Percentiles rank a stretch among this genome's conserved stretches.
Evolutionary conservation across 2,113 vertebrate genomes (phyloP).

Genomic region (Nymphicus hollandicus): DNA sequence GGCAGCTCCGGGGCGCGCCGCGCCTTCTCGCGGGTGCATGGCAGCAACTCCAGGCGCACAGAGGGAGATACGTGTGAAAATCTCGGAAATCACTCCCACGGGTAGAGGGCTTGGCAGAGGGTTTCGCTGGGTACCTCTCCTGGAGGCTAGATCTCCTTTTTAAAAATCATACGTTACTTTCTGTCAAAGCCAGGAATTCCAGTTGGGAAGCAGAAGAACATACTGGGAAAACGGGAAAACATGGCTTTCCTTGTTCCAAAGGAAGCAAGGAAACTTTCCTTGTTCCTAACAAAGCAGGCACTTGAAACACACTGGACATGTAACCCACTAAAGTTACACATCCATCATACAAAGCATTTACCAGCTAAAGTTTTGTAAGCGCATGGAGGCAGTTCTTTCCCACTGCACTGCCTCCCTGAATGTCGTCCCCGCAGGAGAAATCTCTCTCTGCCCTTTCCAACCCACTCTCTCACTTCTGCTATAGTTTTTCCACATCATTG

Average conservation of each 20-base stretch:
- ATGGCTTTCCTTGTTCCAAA: background rate
- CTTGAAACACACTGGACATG: background rate
- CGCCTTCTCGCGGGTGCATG: background rate
- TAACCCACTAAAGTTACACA: accelerated
- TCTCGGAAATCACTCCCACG: background rate
- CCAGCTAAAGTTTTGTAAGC: background rate
- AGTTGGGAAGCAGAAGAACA: background rate
- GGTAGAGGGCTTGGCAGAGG: background rate
- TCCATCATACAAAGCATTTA: background rate
- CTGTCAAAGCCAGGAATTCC: background rate
- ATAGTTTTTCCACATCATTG: background rate
- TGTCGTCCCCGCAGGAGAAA: background rate
- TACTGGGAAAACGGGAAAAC: background rate
- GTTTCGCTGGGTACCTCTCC: background rate
- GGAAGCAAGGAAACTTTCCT: background rate
- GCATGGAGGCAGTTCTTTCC: background rate
- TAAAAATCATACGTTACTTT: background rate
- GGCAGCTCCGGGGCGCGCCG: background rate
- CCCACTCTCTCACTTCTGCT: background rate
- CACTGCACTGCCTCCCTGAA: background rate
- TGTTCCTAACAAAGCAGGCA: background rate
- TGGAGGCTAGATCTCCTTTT: background rate
- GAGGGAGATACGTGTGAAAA: background rate
- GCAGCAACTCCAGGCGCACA: background rate
- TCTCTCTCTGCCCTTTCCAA: background rate